Evolutionary conservation across 2,113 vertebrate species (phyloP), one percentile per base, ranked within the genome.

Genomic region (Elachura formosa): DNA sequence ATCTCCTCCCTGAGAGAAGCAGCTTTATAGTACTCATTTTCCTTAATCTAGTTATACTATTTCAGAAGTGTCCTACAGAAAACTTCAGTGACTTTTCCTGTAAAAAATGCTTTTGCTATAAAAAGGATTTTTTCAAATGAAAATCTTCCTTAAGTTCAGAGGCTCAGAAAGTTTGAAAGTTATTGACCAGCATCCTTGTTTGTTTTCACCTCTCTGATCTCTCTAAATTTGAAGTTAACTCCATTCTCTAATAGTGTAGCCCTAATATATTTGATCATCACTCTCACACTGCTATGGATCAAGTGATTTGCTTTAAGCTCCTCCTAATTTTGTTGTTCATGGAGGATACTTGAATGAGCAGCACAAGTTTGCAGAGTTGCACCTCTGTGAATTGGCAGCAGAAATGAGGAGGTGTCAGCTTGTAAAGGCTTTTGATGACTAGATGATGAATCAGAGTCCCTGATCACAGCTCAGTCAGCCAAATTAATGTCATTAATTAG

Each of bases 111-210:
- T 49, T 49, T 89, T 34, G 3, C 14, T 52, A 33, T 45, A 64
- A 45, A 61, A 25, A 4, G 4, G 14, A 63, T 21, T 41, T 77
- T 75, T 13, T 23, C 0, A 15, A 82, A 67, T 29, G 0, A 49
- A 63, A 71, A 74, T 67, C 19, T 22, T 0, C 16, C 8, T 46
- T 41, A 14, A 62, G 2, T 33, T 54, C n/a, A 59, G 20, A 36
- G 8, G 33, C 56, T 73, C 26, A 41, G 81, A 69, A 6, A 45
- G 7, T 55, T 9, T 46, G 55, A 33, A 17, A 62, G 19, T 25
- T 71, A n/a, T 56, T 62, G 29, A 71, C 14, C 17, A 73, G 10
- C 15, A 62, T 13, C 31, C 14, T 66, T 77, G 12, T 8, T 92
- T 85, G 24, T 52, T 76, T 73, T 77, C 34, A 58, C 8, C 12